Conservation (phyloP, 2,888 invertebrate genomes). For the Belgica antarctica region DNA sequence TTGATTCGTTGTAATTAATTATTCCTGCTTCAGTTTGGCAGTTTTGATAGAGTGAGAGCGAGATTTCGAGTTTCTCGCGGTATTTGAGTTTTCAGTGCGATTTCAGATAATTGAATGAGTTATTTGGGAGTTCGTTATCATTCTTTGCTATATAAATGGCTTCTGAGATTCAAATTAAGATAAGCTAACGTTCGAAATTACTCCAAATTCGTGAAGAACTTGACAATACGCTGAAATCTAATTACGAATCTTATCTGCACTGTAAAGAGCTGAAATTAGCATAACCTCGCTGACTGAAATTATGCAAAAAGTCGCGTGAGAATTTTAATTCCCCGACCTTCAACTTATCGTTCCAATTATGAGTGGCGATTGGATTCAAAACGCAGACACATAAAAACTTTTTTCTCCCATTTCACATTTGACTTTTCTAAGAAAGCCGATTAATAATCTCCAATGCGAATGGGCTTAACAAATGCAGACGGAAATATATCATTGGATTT, state of each 20-base stretch:
- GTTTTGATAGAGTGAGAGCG: not conserved
- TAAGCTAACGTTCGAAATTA: no score
- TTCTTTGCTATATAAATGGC: no score
- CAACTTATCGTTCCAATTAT: not conserved
- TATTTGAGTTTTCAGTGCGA: no score
- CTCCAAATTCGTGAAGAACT: not conserved
- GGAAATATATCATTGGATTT: conserved; percentile 31
- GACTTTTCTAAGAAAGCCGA: not conserved
- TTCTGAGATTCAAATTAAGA: no score
- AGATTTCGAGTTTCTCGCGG: no score
- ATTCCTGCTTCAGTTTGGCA: no score
- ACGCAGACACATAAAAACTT: conserved; percentile 3
- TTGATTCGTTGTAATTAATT: no score
- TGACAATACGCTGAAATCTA: not conserved
- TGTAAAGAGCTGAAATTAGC: not conserved
- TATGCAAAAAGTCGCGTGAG: no score
- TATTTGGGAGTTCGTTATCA: no score
- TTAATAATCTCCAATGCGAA: conserved; percentile 22
- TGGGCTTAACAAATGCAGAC: conserved; percentile 19
- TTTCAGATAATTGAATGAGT: no score
- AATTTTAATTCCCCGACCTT: no score
- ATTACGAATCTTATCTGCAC: not conserved
- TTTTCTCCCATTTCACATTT: not conserved
- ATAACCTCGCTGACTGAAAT: not conserved
- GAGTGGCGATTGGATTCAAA: not conserved